Percentiles rank a stretch among this genome's conserved stretches.
These are phyloP conservation scores for Mesodorylaimus sp. DNA, from an alignment of 2,888 invertebrate species.

Conservation along the genomic window DNA sequence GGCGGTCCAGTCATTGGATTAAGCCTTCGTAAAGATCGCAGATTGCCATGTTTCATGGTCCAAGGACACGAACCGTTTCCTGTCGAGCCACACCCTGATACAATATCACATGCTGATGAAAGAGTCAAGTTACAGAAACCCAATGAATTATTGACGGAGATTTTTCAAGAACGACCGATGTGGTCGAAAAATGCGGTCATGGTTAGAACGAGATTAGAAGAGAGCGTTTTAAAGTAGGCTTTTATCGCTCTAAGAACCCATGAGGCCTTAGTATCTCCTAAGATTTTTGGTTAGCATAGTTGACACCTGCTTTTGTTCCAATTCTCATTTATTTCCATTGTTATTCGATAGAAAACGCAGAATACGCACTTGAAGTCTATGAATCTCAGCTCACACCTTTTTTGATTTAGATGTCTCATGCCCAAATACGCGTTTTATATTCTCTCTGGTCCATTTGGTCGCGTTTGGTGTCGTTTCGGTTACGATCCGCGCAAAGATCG, in stretches of 20 bases:
- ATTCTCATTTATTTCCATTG: no score
- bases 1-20: no score
- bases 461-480: constrained; percentile 69
- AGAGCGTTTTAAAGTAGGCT: constrained; percentile 40
- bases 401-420: constrained; percentile 40
- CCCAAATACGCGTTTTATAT: constrained; percentile 69
- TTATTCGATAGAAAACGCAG: no score
- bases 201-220: constrained; percentile 20
- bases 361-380: no score
- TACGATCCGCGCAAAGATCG: constrained; percentile 73
- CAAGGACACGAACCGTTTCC: constrained; percentile 22
- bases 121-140: constrained; percentile 21
- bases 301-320: no score
- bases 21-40: no score
- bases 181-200: constrained; percentile 64
- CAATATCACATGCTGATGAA: constrained; percentile 19
- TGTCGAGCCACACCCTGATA: constrained; percentile 16
- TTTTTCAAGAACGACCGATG: constrained; percentile 67
- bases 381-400: no score
- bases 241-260: not conserved
- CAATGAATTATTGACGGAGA: constrained; percentile 33
- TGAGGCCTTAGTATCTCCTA: no score
- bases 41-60: constrained; percentile 20
- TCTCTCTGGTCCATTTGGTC: constrained; percentile 74
- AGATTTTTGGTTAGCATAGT: no score